Percentiles rank a stretch among this genome's conserved stretches.
Evolutionary conservation across 2,888 invertebrate genomes (phyloP).

Genomic region (Chloromyia formosa): DNA sequence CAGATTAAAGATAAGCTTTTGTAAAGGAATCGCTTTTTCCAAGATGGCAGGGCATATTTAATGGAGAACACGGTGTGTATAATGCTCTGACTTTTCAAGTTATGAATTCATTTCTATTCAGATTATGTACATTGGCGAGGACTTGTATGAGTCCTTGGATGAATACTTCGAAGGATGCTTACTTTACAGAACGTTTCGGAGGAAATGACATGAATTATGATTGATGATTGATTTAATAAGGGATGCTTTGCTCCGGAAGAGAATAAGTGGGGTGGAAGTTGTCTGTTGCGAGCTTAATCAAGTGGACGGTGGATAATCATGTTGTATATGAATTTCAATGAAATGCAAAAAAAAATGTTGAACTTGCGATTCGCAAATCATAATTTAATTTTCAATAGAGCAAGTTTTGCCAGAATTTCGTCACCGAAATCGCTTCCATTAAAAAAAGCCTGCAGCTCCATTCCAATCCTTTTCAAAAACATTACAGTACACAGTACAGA

Average conservation of each 20-base stretch:
- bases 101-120: conserved; percentile 12
- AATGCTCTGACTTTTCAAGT: not conserved
- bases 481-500: too few species aligned
- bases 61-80: not conserved
- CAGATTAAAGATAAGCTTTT: conserved; percentile 34
- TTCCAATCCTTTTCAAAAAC: too few species aligned
- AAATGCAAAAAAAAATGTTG: too few species aligned
- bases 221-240: not conserved
- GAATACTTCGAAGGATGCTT: not conserved
- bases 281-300: too few species aligned
- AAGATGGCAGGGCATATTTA: conserved; percentile 1
- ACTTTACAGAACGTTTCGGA: not conserved
- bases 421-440: too few species aligned
- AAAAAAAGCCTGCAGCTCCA: too few species aligned
- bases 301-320: too few species aligned
- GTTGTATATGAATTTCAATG: too few species aligned
- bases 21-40: not conserved
- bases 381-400: too few species aligned
- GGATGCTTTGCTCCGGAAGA: not conserved
- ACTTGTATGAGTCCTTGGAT: not conserved
- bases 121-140: not conserved
- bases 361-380: too few species aligned
- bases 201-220: not conserved
- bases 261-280: too few species aligned
- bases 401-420: too few species aligned